Percentiles rank a stretch among this genome's conserved stretches.
phyloP scores from a whole-genome alignment of 2,797 vertebrate genomes.

The Benthosema pterotum region DNA sequence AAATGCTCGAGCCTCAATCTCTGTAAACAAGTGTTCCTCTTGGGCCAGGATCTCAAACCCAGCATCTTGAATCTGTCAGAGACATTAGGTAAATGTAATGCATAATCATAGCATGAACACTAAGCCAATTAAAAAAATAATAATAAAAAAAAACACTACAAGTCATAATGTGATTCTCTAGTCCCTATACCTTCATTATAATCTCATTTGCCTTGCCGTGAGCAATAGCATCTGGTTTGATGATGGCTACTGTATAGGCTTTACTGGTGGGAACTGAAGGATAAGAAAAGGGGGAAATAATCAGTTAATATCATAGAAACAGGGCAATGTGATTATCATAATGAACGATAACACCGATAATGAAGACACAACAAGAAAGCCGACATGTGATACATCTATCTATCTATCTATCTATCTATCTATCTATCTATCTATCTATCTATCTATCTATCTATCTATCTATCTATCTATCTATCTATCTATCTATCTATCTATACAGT shows the following conservation, averaged over 20 bases:
- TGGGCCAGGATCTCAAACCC: conserved; percentile 87
- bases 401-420: no score
- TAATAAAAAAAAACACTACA: no score
- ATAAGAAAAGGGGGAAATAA: conserved; percentile 1
- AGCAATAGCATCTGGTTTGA: conserved; percentile 90
- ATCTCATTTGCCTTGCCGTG: conserved; percentile 87
- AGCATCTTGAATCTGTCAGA: conserved; percentile 84
- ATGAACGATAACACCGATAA: neutral
- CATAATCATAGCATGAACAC: conserved; percentile 19
- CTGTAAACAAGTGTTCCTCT: conserved; percentile 80
- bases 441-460: no score
- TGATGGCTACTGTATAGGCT: conserved; percentile 85
- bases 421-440: no score
- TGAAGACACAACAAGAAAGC: conserved; percentile 2
- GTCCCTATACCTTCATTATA: conserved; percentile 85
- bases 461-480: no score
- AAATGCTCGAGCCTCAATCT: conserved; percentile 80
- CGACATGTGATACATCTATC: no score
- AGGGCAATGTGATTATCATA: conserved; percentile 8
- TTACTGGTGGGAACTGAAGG: conserved; percentile 76
- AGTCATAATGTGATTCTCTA: conserved; percentile 21
- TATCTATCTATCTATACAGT: no score
- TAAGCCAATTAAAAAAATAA: neutral
- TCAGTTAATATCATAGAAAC: conserved; percentile 11
- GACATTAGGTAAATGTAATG: conserved; percentile 34